phyloP scores from a whole-genome alignment of 2,888 invertebrate genomes.

The Rhodophaea formosa region DNA sequence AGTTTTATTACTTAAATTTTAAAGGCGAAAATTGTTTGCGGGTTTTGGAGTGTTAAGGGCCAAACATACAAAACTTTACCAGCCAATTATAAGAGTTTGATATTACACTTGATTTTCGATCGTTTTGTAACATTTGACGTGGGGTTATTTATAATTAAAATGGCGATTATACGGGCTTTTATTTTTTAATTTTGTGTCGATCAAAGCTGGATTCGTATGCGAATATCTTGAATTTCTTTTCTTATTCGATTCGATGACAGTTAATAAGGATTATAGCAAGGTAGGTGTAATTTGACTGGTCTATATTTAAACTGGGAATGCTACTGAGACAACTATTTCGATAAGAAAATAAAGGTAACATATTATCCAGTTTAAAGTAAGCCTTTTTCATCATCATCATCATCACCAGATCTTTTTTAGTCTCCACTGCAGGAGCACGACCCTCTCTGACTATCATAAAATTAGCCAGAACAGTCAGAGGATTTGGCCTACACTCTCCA shows the following conservation, averaged over 20 bases:
- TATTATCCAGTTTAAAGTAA: too few relatives aligned
- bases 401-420: too few relatives aligned
- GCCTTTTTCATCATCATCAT: too few relatives aligned
- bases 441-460: too few relatives aligned
- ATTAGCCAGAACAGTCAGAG: too few relatives aligned
- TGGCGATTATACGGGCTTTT: conserved; percentile 65
- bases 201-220: conserved; percentile 42
- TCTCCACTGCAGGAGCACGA: too few relatives aligned
- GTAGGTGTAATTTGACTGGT: conserved; percentile 6
- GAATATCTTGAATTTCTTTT: conserved; percentile 21
- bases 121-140: conserved; percentile 67
- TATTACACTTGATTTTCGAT: conserved; percentile 76
- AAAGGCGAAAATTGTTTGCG: conserved; percentile 30
- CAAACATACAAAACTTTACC: conserved; percentile 45
- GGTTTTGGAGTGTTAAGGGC: conserved; percentile 35
- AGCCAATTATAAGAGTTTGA: conserved; percentile 78
- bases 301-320: conserved; percentile 4
- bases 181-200: conserved; percentile 65
- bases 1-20: conserved; percentile 19
- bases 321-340: neutral
- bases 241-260: conserved; percentile 15
- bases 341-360: neutral
- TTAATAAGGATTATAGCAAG: conserved; percentile 10
- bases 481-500: too few relatives aligned
- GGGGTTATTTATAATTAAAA: conserved; percentile 75